Conservation (phyloP, 2,888 invertebrate genomes). For the Oscheius sp. region DNA sequence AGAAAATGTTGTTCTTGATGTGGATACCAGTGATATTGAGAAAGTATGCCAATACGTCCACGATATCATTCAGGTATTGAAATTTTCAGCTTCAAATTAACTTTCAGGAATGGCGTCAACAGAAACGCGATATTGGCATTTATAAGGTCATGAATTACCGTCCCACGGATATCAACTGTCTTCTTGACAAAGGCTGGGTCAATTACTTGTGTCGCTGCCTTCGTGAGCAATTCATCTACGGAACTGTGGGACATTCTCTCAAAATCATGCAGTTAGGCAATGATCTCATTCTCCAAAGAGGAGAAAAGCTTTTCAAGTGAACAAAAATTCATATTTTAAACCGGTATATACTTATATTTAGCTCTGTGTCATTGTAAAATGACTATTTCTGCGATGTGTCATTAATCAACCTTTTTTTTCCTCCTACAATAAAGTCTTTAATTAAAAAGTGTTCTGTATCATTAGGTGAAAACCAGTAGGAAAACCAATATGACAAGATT, state of each 20-base stretch:
- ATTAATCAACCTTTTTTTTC: too few species aligned
- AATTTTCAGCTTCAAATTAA: not conserved
- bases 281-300: conserved; percentile 9
- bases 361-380: not conserved
- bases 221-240: conserved; percentile 2
- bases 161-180: not conserved
- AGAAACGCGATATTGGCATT: not conserved
- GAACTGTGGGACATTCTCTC: not conserved
- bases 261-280: not conserved
- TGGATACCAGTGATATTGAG: not conserved
- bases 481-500: too few species aligned
- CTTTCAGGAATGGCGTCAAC: conserved; percentile 9
- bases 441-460: too few species aligned
- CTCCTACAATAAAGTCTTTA: too few species aligned
- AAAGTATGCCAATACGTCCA: not conserved
- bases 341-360: too few species aligned
- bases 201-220: not conserved
- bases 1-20: not conserved
- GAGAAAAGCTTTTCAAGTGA: too few species aligned
- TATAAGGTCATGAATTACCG: not conserved
- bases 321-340: too few species aligned
- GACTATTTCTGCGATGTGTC: not conserved
- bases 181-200: not conserved
- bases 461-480: too few species aligned
- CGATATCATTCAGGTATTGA: conserved; percentile 1